Evolutionary conservation across 2,888 invertebrate species (phyloP), one percentile per base, ranked within the genome.

Genomic region (Charanyca ferruginea): DNA sequence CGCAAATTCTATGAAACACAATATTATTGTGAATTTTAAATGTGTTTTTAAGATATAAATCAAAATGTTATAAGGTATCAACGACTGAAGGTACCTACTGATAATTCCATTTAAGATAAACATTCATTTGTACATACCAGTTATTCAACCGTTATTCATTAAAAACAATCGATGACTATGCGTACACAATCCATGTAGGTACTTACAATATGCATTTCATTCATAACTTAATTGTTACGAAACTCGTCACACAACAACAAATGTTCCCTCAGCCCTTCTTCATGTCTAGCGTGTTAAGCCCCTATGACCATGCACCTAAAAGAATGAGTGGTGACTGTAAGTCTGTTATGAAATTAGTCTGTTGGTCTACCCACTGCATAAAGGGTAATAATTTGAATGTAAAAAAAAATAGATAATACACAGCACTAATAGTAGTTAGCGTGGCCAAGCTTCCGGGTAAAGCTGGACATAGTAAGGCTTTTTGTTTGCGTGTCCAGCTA

Each of bases 41-140:
- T 54, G 20, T 58, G 38, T 71, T 47, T 55, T 49, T 35, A 42
- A 22, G 8, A 22, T 42, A 25, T 60, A 61, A 44, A 48, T 73
- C 20, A 61, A 45, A 23, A 16, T 13, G n/a, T 28, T 32, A 22
- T 42, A 38, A 38, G 18, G 11, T 55, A 51, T 3, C 7, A 35
- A 8, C 9, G 51, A 38, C 22, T 52, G 7, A 47, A 49, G 5
- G 6, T 57, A 18, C 32, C 38, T 45, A 60, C 28, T 28, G 35
- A 55, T 35, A 28, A 44, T 67, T n/a, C n/a, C n/a, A n/a, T n/a
- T n/a, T n/a, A n/a, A n/a, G n/a, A n/a, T n/a, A n/a, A n/a, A n/a
- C n/a, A n/a, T 71, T 69, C 47, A 60, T 69, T 53, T 53, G 48
- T 52, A 75, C n/a, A n/a, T n/a, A n/a, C 58, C 58, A 75, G 66